Evolutionary conservation across 2,888 invertebrate genomes (phyloP).

Genomic region (Macrophya alboannulata): DNA sequence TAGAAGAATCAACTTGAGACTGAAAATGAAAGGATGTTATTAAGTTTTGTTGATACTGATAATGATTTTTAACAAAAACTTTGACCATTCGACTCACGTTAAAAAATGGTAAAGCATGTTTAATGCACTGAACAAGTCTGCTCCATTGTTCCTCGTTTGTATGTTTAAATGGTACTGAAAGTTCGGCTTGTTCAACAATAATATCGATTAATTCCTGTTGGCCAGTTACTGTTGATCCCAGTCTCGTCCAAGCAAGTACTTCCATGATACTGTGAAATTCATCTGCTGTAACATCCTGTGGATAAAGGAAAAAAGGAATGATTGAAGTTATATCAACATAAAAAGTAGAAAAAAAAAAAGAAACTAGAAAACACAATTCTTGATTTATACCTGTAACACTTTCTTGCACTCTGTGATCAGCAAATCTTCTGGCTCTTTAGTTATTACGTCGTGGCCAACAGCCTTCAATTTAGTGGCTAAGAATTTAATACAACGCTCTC

Average conservation of each 20-base stretch:
- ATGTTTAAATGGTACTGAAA: constrained; percentile 87
- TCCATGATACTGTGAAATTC: constrained; percentile 96
- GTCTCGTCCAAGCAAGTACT: constrained; percentile 90
- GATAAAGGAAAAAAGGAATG: neutral
- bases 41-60: neutral
- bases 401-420: constrained; percentile 93
- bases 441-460: constrained; percentile 89
- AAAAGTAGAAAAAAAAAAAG: constrained; percentile 39
- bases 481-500: constrained; percentile 95
- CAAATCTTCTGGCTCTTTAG: constrained; percentile 92
- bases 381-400: constrained; percentile 86
- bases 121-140: constrained; percentile 92
- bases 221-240: constrained; percentile 91
- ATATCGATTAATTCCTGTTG: constrained; percentile 94
- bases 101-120: constrained; percentile 93
- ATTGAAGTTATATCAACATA: constrained; percentile 27
- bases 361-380: constrained; percentile 1
- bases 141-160: constrained; percentile 86
- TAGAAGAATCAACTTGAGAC: constrained; percentile 93
- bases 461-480: constrained; percentile 91
- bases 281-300: constrained; percentile 93
- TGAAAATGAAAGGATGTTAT: constrained; percentile 77
- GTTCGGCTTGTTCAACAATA: constrained; percentile 92
- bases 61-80: neutral
- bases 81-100: constrained; percentile 85